A percentile compares a stretch with the other conserved stretches of the same genome.
phyloP scores from a whole-genome alignment of 1,140 invertebrate species.

The Zaprionus gabonicus region DNA sequence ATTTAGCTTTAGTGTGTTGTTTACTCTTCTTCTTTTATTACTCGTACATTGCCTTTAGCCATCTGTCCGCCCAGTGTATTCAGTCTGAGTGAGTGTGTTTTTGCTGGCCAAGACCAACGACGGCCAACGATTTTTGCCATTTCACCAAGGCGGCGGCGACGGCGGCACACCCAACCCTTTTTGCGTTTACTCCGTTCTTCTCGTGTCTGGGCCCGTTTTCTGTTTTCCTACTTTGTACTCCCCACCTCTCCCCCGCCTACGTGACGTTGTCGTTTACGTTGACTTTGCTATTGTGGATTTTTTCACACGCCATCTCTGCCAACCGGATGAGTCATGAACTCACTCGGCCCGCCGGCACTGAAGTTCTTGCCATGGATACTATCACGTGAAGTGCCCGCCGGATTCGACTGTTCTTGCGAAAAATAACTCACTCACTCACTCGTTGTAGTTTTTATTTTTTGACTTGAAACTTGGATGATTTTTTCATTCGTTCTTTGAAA shows the following conservation, averaged over 20 bases:
- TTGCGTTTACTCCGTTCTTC: not conserved
- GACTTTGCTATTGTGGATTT: constrained; percentile 13
- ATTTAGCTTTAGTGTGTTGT: constrained; percentile 49
- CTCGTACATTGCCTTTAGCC: constrained; percentile 32
- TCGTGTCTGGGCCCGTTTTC: constrained; percentile 15
- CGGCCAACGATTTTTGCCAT: constrained; percentile 43
- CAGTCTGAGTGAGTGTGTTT: not conserved
- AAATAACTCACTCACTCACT: not conserved
- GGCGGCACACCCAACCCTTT: constrained; percentile 4
- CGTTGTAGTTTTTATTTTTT: not conserved
- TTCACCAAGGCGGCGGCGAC: constrained; percentile 25
- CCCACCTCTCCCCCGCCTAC: not conserved
- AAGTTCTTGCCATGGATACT: constrained; percentile 3
- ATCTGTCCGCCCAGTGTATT: constrained; percentile 18
- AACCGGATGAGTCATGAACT: constrained; percentile 40
- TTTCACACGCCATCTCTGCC: constrained; percentile 7
- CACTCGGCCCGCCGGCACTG: not conserved
- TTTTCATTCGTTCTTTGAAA: not conserved
- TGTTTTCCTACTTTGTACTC: constrained; percentile 25
- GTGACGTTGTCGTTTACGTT: constrained; percentile 5
- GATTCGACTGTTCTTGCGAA: not conserved
- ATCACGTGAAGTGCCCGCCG: not conserved
- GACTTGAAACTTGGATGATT: not conserved
- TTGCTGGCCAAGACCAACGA: constrained; percentile 23
- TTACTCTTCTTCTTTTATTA: constrained; percentile 32